A percentile compares a stretch with the other conserved stretches of the same genome.
phyloP scores from a whole-genome alignment of 2,888 invertebrate species.

The Machimus atricapillus region DNA sequence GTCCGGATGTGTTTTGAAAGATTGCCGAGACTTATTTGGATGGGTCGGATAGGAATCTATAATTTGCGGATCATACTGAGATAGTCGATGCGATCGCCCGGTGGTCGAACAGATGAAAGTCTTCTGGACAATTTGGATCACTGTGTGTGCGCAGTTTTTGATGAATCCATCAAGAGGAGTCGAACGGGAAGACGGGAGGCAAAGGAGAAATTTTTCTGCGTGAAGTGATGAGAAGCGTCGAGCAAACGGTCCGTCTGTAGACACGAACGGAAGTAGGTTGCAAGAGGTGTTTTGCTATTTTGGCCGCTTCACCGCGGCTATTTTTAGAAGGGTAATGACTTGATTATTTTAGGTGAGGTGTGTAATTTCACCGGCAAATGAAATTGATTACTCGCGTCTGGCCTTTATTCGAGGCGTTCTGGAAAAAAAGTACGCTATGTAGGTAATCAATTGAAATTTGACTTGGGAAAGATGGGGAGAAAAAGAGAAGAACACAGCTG shows the following conservation, averaged over 20 bases:
- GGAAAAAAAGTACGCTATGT: not conserved
- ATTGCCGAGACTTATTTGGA: not conserved
- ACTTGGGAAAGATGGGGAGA: not conserved
- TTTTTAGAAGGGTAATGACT: slow-evolving; percentile 32
- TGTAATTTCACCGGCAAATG: slow-evolving; percentile 8
- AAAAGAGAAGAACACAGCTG: not conserved
- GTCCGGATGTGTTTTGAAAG: slow-evolving; percentile 8
- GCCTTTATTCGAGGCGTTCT: not conserved
- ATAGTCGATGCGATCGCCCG: not conserved
- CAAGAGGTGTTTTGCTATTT: slow-evolving; percentile 15
- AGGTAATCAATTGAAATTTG: not conserved
- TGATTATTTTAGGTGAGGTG: slow-evolving; percentile 13
- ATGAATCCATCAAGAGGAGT: not conserved
- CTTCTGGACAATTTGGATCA: not conserved
- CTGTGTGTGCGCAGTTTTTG: not conserved
- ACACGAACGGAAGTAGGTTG: slow-evolving; percentile 4
- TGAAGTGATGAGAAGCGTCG: not conserved
- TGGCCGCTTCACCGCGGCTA: not conserved
- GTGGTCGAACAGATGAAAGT: slow-evolving; percentile 19
- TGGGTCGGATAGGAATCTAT: slow-evolving; percentile 15
- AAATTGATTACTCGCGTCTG: slow-evolving; percentile 1
- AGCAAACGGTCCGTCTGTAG: not conserved
- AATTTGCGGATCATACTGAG: not conserved
- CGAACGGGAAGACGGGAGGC: not conserved
- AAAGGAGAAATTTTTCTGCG: slow-evolving; percentile 5